A percentile compares a stretch with the other conserved stretches of the same genome.
phyloP scores from a whole-genome alignment of 1,140 invertebrate species.

The Dreissena polymorpha region DNA sequence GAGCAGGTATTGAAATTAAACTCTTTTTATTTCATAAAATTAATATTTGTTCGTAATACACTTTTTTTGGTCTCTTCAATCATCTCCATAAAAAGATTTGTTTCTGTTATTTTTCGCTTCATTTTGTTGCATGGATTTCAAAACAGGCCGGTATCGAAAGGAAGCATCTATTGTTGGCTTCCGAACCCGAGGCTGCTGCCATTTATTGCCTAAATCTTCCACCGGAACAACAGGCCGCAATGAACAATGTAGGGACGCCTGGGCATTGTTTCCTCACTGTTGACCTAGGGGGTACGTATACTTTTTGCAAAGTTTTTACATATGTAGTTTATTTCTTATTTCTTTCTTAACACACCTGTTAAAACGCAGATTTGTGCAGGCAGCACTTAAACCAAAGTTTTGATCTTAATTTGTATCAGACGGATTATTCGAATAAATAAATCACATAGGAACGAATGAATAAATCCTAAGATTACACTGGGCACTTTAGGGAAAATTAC shows the following conservation, averaged over 20 bases:
- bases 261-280: constrained; percentile 19
- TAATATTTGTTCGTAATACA: neutral
- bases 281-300: constrained; percentile 14
- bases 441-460: no score
- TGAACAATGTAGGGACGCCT: constrained; percentile 4
- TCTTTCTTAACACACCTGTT: no score
- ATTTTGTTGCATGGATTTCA: no score
- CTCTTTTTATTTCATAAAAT: neutral
- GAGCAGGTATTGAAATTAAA: neutral
- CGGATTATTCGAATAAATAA: no score
- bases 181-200: constrained; percentile 19
- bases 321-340: no score
- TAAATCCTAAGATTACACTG: no score
- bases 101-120: neutral
- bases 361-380: no score
- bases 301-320: neutral
- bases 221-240: neutral
- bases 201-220: constrained; percentile 24
- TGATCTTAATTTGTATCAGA: no score
- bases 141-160: constrained; percentile 1
- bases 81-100: neutral
- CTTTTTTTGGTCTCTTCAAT: neutral
- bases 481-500: no score
- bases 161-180: constrained; percentile 11
- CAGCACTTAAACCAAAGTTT: no score